Evolutionary conservation across 2,888 invertebrate genomes (phyloP).

Genomic region (Exephanes ischioxanthus): DNA sequence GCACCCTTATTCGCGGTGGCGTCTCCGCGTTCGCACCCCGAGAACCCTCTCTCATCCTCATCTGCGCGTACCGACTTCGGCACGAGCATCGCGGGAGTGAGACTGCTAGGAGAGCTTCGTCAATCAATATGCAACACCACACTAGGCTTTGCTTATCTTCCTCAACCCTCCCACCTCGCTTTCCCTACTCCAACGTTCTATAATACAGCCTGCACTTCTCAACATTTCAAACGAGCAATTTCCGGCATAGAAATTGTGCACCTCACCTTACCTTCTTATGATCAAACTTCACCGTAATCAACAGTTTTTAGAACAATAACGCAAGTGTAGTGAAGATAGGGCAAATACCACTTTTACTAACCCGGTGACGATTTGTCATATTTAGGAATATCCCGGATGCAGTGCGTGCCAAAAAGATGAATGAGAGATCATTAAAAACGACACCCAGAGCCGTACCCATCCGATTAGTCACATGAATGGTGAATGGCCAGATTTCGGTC

Average conservation of each 20-base stretch:
- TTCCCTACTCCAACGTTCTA: constrained; percentile 27
- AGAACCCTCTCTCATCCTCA: constrained; percentile 60
- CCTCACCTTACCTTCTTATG: neutral
- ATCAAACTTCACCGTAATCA: neutral
- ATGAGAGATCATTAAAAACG: constrained; percentile 37
- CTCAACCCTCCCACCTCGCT: constrained; percentile 58
- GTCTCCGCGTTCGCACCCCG: constrained; percentile 66
- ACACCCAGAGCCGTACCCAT: constrained; percentile 47
- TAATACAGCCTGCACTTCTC: constrained; percentile 40
- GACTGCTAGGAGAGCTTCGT: constrained; percentile 73
- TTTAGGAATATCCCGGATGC: constrained; percentile 6
- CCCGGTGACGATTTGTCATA: constrained; percentile 17
- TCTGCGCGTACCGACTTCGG: constrained; percentile 62
- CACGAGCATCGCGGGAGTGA: constrained; percentile 54
- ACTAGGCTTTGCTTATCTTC: constrained; percentile 83
- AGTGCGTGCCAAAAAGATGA: neutral
- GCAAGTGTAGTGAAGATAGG: neutral
- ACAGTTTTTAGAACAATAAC: neutral
- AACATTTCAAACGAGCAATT: constrained; percentile 46
- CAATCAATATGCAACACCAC: constrained; percentile 84
- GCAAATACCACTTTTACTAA: neutral
- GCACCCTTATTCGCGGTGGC: constrained; percentile 65
- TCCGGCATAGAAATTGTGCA: neutral
- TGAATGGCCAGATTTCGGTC: constrained; percentile 70
- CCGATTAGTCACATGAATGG: constrained; percentile 67